Evolutionary conservation across 2,113 vertebrate species (phyloP).

Genomic region (Otolemur garnettii): DNA sequence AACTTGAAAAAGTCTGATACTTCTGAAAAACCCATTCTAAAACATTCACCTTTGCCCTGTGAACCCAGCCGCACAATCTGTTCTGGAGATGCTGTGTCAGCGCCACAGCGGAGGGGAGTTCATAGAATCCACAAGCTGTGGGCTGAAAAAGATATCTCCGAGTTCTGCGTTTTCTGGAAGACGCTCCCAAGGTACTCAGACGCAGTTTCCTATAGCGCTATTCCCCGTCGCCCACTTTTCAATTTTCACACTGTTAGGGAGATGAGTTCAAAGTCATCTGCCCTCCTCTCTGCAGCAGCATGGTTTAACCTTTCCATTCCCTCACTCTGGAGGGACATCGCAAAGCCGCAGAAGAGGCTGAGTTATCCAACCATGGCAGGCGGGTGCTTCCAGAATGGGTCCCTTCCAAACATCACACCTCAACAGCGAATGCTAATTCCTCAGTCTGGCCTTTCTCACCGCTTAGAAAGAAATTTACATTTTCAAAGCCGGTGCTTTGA

Average conservation of each 20-base stretch:
- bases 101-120: neutral
- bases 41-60: neutral
- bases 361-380: accelerated
- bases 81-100: neutral
- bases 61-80: neutral
- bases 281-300: too few species aligned
- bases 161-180: neutral
- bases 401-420: neutral
- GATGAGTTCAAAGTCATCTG: neutral
- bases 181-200: neutral
- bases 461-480: neutral
- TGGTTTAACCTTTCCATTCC: neutral
- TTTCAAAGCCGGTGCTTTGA: neutral
- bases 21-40: neutral
- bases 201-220: neutral
- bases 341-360: neutral
- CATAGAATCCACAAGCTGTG: neutral
- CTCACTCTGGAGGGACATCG: neutral
- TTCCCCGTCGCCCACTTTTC: neutral
- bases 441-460: neutral
- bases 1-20: neutral
- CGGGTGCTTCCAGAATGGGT: neutral
- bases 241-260: neutral
- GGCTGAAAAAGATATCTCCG: neutral
- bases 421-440: accelerated